Base-by-base conservation (phyloP, 2,888 invertebrate genomes). In the Mellilla xanthometata region DNA sequence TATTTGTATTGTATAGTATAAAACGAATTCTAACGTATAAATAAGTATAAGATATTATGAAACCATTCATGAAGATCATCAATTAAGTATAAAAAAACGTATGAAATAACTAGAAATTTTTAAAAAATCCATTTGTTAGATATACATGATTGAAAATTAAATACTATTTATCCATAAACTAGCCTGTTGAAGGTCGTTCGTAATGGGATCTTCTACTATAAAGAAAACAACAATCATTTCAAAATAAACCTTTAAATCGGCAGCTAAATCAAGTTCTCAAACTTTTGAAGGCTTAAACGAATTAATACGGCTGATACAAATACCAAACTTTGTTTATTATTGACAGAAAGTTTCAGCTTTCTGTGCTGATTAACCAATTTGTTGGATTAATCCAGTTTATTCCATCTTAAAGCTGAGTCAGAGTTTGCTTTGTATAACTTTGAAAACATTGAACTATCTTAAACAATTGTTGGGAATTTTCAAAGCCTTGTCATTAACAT, bases 261-360 rank as follows among this genome's bases (percentile, higher is more conserved):
- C 12, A 7, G 12, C 12, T 28, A 12, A 24, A 23, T 30, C 2
- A n/a, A 22, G 13, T 33, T 28, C 12, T 3, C 12, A 11, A 32
- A 36, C 23, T 36, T 41, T 33, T 19, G 24, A 15, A 36, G 26
- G 28, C 27, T 46, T 32, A 26, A 36, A 8, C 13, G 9, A 35
- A 48, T 35, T 34, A 34, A 19, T 31, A 39, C 27, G 5, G 33
- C 29, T 27, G 35, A 35, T 38, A 34, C 30, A 42, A 48, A 48
- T 10, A 42, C 12, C 31, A 28, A 39, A 40, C 23, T 33, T 32
- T 12, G 24, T 42, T 34, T 30, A 49, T 36, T 49, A 49, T 49
- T 36, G 32, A 36, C 48, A 10, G 35, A 44, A 44, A 40, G 35
- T 49, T 42, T 44, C 19, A 9, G 36, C 33, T 39, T 48, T 42